phyloP scores from a whole-genome alignment of 2,113 vertebrate species.

The Emydura subglobosa region DNA sequence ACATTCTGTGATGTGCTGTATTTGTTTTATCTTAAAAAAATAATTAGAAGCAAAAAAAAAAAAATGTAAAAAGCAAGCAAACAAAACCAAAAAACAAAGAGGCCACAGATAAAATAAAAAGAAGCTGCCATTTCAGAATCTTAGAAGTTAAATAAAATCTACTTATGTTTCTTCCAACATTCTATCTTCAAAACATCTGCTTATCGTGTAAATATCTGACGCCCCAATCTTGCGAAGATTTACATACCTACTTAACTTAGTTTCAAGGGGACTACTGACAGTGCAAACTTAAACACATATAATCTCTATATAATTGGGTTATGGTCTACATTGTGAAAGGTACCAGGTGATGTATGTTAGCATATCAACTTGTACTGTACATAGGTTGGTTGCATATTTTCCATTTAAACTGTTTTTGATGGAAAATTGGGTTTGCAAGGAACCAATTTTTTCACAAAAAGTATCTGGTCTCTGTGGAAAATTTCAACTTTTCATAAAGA shows the following conservation, averaged over 20 bases:
- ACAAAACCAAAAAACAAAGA: neutral
- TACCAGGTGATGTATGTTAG: neutral
- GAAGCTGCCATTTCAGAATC: neutral
- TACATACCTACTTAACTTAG: neutral
- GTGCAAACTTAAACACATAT: neutral
- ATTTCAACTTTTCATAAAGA: neutral
- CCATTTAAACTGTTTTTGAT: neutral
- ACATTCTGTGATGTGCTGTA: accelerated
- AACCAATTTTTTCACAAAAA: neutral
- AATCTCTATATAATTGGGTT: neutral
- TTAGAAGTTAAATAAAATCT: neutral
- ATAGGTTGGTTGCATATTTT: neutral
- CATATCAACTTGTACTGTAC: neutral
- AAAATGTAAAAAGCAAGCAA: neutral
- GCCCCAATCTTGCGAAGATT: neutral
- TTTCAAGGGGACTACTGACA: neutral
- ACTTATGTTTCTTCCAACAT: neutral
- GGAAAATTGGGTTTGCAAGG: neutral
- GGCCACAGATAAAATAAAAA: neutral
- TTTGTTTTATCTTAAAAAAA: neutral
- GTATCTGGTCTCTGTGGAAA: neutral
- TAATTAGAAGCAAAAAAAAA: neutral
- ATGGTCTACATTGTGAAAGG: neutral
- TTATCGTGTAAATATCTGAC: neutral
- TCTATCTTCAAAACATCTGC: neutral